Evolutionary conservation across 2,888 invertebrate genomes (phyloP), one percentile per base, ranked within the genome.

Genomic region (Gymnocheta viridis): DNA sequence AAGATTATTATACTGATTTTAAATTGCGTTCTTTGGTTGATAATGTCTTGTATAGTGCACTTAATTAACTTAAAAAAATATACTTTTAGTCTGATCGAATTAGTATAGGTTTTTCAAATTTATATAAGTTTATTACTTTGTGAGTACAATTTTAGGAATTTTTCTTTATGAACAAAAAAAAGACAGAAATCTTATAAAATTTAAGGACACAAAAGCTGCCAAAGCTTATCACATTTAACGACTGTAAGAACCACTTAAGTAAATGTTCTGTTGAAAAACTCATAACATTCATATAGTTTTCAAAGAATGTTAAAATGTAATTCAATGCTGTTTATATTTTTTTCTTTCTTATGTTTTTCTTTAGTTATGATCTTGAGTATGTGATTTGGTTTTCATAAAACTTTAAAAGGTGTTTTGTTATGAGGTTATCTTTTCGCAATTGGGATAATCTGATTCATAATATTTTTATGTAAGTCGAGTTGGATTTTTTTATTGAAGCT

Each of bases 231-330:
- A 47, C 6, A 22, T 49, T 22, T 10, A 1, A 10, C 4, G 9
- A n/a, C 38, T 62, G 10, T 41, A 22, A n/a, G n/a, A 41, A 27
- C 9, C 27, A 27, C 24, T 27, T 9, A 51, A 49, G 32, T 14
- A 4, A 0, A 22, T 32, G 32, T 35, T n/a, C n/a, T 67, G 2
- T 14, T 4, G 32, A 22, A 29, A 32, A 9, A 49, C 14, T 27
- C 5, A 22, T 47, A 19, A 17, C 10, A 54, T 17, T 19, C n/a
- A 22, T 24, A 12, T 49, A 3, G 22, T 17, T 24, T 10, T 7
- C 49, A 49, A 58, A 22, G n/a, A 54, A 58, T 32, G 9, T 44
- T 29, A 60, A 73, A 35, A 35, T 73, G 12, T 29, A 4, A 44
- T 35, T 24, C 10, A 35, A 38, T 49, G 44, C 12, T 24, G 22